Conservation (phyloP, 2,113 vertebrate species). For the Anseranas semipalmata region DNA sequence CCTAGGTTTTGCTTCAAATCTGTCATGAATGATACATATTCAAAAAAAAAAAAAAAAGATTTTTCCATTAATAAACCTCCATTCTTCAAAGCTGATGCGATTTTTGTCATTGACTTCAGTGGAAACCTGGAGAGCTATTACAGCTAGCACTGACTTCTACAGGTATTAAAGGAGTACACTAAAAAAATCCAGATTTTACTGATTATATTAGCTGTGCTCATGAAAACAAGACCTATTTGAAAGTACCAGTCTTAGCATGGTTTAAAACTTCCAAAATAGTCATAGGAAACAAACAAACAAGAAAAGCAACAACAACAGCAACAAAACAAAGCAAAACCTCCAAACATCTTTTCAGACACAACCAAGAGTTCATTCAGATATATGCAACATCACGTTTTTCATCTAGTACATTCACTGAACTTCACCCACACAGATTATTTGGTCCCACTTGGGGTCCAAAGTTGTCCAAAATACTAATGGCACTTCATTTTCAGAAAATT, state of each 20-base stretch:
- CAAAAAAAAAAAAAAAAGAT: background rate
- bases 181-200: background rate
- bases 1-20: background rate
- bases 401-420: background rate
- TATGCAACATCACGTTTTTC: background rate
- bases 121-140: background rate
- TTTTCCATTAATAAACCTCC: background rate
- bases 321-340: accelerated
- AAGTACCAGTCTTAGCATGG: background rate
- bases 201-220: background rate
- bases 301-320: background rate
- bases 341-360: background rate
- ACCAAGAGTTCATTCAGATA: background rate
- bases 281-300: background rate
- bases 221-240: background rate
- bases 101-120: background rate
- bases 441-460: background rate
- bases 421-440: background rate
- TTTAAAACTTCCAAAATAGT: background rate
- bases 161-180: background rate
- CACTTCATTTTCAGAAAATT: background rate
- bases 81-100: background rate
- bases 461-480: background rate
- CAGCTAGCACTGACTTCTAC: background rate
- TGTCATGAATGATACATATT: background rate